phyloP scores from a whole-genome alignment of 2,888 invertebrate species.

The Trachelus troglodyta region DNA sequence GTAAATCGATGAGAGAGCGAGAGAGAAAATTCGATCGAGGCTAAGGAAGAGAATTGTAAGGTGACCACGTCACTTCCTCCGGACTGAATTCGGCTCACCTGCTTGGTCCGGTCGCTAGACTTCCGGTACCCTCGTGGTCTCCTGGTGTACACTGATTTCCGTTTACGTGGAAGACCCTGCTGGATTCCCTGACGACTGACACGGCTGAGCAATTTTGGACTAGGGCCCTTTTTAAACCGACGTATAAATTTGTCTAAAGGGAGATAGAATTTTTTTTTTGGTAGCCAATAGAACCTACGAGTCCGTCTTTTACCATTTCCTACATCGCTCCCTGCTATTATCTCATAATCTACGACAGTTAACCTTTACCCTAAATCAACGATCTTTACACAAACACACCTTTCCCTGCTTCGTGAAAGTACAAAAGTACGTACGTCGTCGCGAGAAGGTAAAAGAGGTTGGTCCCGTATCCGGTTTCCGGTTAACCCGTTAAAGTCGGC shows the following conservation, averaged over 20 bases:
- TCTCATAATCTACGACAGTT: not conserved
- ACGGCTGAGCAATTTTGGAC: not conserved
- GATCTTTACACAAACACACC: not conserved
- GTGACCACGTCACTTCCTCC: conserved; percentile 37
- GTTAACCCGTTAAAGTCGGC: conserved; percentile 1
- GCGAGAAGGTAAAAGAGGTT: not conserved
- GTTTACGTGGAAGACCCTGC: not conserved
- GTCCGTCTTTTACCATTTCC: not conserved
- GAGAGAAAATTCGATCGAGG: conserved; percentile 19
- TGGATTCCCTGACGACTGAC: not conserved
- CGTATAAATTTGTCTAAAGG: not conserved
- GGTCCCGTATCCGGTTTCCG: conserved; percentile 4
- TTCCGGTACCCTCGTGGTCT: conserved; percentile 40
- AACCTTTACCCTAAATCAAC: not conserved
- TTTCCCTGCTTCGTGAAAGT: not conserved
- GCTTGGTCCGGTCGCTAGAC: conserved; percentile 54
- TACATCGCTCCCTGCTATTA: not conserved
- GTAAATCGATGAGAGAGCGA: conserved; percentile 33
- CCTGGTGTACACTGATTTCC: not conserved
- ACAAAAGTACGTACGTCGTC: not conserved
- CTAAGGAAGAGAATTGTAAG: conserved; percentile 24
- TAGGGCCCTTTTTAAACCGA: not conserved
- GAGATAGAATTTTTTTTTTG: not conserved
- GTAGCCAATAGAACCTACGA: not conserved
- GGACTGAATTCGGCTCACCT: conserved; percentile 41